A percentile compares a stretch with the other conserved stretches of the same genome.
These are phyloP conservation scores for Trichomycterus rosablanca DNA, from an alignment of 2,113 vertebrate genomes.

Conservation along the genomic window DNA sequence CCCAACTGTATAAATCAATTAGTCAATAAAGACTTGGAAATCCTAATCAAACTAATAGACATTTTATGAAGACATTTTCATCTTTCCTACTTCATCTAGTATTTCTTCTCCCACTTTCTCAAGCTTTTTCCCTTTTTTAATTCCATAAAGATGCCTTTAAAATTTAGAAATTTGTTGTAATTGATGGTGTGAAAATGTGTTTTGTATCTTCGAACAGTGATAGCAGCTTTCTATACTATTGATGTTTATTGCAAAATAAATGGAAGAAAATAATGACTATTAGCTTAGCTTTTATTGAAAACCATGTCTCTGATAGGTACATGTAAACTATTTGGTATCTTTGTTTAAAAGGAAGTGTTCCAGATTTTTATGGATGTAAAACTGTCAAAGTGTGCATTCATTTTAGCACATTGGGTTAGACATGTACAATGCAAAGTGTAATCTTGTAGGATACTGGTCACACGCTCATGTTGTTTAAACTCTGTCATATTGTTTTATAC, in stretches of 20 bases:
- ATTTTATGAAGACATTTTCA: constrained; percentile 14
- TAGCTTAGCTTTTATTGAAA: constrained; percentile 58
- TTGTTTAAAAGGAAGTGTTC: constrained; percentile 66
- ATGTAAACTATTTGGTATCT: constrained; percentile 73
- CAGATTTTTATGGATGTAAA: constrained; percentile 65
- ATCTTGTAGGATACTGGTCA: constrained; percentile 67
- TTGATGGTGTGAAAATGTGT: constrained; percentile 74
- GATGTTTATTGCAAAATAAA: constrained; percentile 64
- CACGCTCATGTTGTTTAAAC: constrained; percentile 69
- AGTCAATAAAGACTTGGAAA: constrained; percentile 40
- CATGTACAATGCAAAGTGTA: constrained; percentile 67
- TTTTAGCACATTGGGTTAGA: constrained; percentile 71
- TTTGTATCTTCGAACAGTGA: constrained; percentile 71
- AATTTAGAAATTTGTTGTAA: constrained; percentile 73
- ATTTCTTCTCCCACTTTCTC: constrained; percentile 41
- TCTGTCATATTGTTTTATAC: constrained; percentile 93
- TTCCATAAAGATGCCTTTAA: constrained; percentile 73
- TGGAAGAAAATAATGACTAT: constrained; percentile 28
- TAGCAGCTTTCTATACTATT: constrained; percentile 76
- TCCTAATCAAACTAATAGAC: constrained; percentile 21
- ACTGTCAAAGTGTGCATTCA: constrained; percentile 70
- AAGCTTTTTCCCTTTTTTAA: constrained; percentile 60
- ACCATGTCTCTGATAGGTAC: constrained; percentile 63
- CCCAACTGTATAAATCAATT: constrained; percentile 33
- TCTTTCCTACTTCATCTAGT: constrained; percentile 12